phyloP scores from a whole-genome alignment of 2,888 invertebrate species.

The Netelia virgata region DNA sequence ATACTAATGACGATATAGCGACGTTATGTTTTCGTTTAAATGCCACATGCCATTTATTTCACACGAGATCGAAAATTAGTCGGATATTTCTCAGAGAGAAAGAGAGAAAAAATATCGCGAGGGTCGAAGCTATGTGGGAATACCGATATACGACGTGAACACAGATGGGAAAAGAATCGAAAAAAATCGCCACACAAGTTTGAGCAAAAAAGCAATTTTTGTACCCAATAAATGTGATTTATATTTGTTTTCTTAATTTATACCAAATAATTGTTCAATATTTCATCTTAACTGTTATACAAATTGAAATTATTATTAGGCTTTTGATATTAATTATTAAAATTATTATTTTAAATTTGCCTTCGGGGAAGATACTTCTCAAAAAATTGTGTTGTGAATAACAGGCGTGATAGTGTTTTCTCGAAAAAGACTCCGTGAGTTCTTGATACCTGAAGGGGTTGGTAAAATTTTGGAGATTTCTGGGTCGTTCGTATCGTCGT shows the following conservation, averaged over 20 bases:
- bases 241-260: too few species aligned
- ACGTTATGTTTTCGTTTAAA: slow-evolving; percentile 74
- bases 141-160: not conserved
- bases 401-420: slow-evolving; percentile 14
- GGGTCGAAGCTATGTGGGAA: slow-evolving; percentile 29
- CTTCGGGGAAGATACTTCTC: not conserved
- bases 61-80: slow-evolving; percentile 76
- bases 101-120: slow-evolving; percentile 10
- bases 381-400: not conserved
- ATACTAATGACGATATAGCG: not conserved
- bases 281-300: too few species aligned
- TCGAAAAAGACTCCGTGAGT: not conserved
- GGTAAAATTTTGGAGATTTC: not conserved
- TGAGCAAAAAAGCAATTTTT: not conserved
- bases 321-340: too few species aligned
- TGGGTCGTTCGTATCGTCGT: not conserved
- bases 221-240: not conserved
- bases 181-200: not conserved
- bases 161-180: not conserved
- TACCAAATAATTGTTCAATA: too few species aligned
- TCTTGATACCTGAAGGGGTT: not conserved
- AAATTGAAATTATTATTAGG: too few species aligned
- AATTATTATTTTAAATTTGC: too few species aligned
- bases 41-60: slow-evolving; percentile 82
- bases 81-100: slow-evolving; percentile 15